Evolutionary conservation across 2,888 invertebrate species (phyloP).

Genomic region (Cephus sareptanus): DNA sequence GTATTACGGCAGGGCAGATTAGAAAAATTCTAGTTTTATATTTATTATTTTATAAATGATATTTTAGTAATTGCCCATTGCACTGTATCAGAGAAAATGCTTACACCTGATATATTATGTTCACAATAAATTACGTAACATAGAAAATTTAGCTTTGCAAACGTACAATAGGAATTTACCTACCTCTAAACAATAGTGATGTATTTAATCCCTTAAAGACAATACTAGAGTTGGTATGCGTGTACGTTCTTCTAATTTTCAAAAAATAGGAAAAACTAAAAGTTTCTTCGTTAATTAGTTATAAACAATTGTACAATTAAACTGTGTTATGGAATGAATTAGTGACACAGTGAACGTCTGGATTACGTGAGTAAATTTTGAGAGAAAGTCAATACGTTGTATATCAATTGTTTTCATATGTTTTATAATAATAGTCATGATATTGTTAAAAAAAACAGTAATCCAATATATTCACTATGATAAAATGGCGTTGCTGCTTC

Average conservation of each 20-base stretch:
- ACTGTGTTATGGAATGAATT: background rate
- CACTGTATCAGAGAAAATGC: background rate
- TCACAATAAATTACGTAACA: background rate
- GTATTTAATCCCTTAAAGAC: background rate
- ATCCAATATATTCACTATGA: background rate
- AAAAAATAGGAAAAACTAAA: background rate
- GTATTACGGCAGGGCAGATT: background rate
- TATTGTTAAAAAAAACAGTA: background rate
- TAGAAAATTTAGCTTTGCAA: background rate
- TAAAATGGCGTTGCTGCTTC: background rate
- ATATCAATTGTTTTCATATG: background rate
- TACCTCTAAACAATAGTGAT: background rate
- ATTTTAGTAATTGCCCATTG: background rate
- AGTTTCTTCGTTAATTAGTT: background rate
- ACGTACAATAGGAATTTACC: background rate
- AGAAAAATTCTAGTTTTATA: background rate
- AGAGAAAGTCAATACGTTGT: background rate
- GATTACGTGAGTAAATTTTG: background rate
- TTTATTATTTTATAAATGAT: background rate
- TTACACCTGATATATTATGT: background rate
- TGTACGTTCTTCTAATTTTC: background rate
- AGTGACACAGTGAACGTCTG: background rate
- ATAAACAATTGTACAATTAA: background rate
- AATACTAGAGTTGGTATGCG: slow-evolving; percentile 4
- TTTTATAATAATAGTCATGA: too few species aligned